Conservation (phyloP, 2,113 vertebrate genomes). For the Eurypyga helias region DNA sequence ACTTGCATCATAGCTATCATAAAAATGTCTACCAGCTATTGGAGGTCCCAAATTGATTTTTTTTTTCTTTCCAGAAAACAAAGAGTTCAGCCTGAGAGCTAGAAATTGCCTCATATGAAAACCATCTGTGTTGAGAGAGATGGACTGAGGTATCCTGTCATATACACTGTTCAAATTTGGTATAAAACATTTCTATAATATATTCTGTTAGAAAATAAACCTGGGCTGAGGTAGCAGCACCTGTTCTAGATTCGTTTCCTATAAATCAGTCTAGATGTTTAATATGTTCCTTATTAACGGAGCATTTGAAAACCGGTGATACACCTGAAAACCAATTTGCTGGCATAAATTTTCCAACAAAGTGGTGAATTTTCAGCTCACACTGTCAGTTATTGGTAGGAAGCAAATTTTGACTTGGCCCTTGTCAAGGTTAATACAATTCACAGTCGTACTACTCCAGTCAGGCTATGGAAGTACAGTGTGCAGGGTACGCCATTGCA, state of each 20-base stretch:
- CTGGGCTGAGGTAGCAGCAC: conserved; percentile 1
- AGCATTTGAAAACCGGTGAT: background rate
- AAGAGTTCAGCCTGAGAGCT: conserved; percentile 55
- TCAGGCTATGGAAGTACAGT: background rate
- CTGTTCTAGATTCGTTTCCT: background rate
- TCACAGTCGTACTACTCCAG: background rate
- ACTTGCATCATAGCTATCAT: conserved; percentile 23
- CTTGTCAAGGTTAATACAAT: conserved; percentile 32
- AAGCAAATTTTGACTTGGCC: conserved; percentile 38
- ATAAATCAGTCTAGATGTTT: conserved; percentile 47
- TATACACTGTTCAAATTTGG: background rate
- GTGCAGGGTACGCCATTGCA: background rate
- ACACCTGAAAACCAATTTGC: conserved; percentile 50
- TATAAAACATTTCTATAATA: conserved; percentile 1
- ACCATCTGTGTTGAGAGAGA: conserved; percentile 5
- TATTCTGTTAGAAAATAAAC: conserved; percentile 8
- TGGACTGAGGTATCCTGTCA: background rate
- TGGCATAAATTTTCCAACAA: conserved; percentile 23
- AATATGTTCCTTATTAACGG: background rate
- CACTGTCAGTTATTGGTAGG: conserved; percentile 22
- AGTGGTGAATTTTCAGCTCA: conserved; percentile 21
- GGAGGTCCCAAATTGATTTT: conserved; percentile 27
- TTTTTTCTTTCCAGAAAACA: conserved; percentile 47
- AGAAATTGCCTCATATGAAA: conserved; percentile 73
- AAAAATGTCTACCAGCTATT: conserved; percentile 44